Evolutionary conservation across 64 coral and sea anemone species (phyloP).

Genomic region (Stichodactyla mertensii): DNA sequence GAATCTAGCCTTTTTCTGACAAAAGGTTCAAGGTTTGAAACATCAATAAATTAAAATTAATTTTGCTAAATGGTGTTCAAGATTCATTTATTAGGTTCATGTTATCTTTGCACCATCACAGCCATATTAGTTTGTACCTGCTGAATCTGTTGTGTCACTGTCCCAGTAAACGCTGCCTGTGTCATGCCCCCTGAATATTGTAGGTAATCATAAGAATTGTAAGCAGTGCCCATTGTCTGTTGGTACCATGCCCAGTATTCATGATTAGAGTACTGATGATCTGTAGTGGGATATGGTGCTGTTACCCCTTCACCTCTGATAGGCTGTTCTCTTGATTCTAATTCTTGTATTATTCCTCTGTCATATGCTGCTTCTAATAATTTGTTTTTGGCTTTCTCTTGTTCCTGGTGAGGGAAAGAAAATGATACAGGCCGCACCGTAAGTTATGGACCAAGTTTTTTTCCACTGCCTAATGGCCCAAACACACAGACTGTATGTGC

Average conservation of each 20-base stretch:
- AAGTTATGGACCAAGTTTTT: too few relatives aligned
- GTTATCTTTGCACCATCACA: too few relatives aligned
- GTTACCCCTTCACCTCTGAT: conserved; percentile 44
- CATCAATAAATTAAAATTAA: too few relatives aligned
- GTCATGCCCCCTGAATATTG: background rate
- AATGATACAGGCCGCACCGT: background rate
- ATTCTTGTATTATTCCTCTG: conserved; percentile 43
- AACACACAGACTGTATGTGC: too few relatives aligned
- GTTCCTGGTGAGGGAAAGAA: conserved; percentile 19
- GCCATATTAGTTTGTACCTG: conserved; percentile 23
- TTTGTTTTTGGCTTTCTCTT: conserved; percentile 32
- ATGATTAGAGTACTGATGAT: conserved; percentile 61
- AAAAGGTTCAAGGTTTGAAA: background rate
- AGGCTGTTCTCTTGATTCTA: background rate
- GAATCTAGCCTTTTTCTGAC: background rate
- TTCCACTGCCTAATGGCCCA: too few relatives aligned
- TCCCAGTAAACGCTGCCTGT: conserved; percentile 21
- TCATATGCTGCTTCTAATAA: conserved; percentile 45
- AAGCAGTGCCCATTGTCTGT: background rate
- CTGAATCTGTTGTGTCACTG: conserved; percentile 54
- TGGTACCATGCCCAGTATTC: conserved; percentile 11
- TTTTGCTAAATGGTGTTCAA: too few relatives aligned
- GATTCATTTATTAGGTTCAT: too few relatives aligned
- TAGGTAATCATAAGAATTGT: background rate
- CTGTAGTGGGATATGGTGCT: conserved; percentile 62